Conservation (phyloP, 2,888 invertebrate genomes). For the Chesias legatella region DNA sequence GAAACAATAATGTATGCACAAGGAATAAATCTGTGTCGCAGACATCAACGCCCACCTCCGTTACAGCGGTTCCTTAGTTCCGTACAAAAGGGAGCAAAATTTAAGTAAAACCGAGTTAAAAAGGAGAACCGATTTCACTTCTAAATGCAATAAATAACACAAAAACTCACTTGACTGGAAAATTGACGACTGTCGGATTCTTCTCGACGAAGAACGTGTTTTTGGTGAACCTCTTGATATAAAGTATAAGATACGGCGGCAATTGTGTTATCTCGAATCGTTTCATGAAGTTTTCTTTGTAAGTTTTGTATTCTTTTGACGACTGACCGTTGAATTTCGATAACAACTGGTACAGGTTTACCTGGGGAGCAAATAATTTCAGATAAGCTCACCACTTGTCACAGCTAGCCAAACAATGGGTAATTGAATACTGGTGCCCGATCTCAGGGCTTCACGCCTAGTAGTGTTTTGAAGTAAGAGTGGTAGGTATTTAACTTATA, state of each 20-base stretch:
- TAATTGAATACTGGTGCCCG: too few relatives aligned
- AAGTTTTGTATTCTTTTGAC: conserved; percentile 99
- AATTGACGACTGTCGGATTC: conserved; percentile 99
- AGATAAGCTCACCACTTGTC: not conserved
- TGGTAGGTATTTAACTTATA: too few relatives aligned
- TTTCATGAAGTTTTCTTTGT: conserved; percentile 99
- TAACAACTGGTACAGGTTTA: conserved; percentile 95
- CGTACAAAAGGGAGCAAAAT: too few relatives aligned
- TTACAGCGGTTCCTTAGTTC: too few relatives aligned
- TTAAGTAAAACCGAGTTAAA: too few relatives aligned
- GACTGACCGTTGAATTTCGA: conserved; percentile 97
- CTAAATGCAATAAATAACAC: not conserved
- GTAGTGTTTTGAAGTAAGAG: too few relatives aligned
- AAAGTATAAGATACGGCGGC: conserved; percentile 96
- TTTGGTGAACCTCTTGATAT: conserved; percentile 98
- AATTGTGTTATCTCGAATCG: conserved; percentile 96
- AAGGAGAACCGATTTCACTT: too few relatives aligned
- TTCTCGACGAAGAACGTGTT: conserved; percentile 99
- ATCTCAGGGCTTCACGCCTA: too few relatives aligned
- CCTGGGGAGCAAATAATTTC: conserved; percentile 71
- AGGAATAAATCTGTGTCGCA: too few relatives aligned
- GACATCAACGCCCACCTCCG: too few relatives aligned
- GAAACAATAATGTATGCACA: too few relatives aligned
- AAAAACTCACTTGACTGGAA: conserved; percentile 95
- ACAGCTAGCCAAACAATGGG: not conserved